Base-by-base conservation (phyloP, 1,140 invertebrate genomes). In the Helicoverpa zea region DNA sequence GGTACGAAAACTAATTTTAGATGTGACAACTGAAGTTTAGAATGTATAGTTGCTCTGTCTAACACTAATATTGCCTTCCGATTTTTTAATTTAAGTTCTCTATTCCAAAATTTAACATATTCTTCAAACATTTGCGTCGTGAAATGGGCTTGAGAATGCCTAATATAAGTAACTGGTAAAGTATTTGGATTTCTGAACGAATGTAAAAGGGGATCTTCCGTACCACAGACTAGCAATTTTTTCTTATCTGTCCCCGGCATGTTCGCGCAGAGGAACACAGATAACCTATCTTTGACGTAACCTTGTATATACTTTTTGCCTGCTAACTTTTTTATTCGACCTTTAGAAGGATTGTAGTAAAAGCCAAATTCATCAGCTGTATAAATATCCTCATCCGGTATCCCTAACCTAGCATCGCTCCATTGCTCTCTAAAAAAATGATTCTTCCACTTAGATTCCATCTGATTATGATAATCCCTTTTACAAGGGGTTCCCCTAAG, bases 101-200 rank as follows among this genome's bases (percentile, higher is more conserved):
- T 73, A 52, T 87, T 84, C 86, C 86, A 87, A 73, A 82, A 82
- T 79, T 81, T 84, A n/a, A 87, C 83, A n/a, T 84, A 85, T 16
- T 86, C 86, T 59, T 87, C 86, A 54, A 87, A 87, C 86, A 86
- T 87, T 56, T 78, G 76, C 49, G 86, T 87, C 3, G 86, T 87
- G 49, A 87, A 87, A 72, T 87, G 86, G 0, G 84, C 84, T 52
- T 84, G 76, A 0, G 76, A 56, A 56, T 87, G 84, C 13, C 86
- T 81, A 47, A 86, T 86, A 49, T 87, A 87, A 3, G 80, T 70
- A 11, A 87, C 86, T 0, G 86, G 86, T 54, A 87, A 68, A 2
- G 84, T 84, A 30, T 87, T 79, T 1, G 83, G 80, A 30, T 83
- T 54, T 47, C 85, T 79, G 54, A 79, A 70, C 1, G 85, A 83